Evolutionary conservation across 2,113 vertebrate species (phyloP).

Genomic region (Clupea harengus): DNA sequence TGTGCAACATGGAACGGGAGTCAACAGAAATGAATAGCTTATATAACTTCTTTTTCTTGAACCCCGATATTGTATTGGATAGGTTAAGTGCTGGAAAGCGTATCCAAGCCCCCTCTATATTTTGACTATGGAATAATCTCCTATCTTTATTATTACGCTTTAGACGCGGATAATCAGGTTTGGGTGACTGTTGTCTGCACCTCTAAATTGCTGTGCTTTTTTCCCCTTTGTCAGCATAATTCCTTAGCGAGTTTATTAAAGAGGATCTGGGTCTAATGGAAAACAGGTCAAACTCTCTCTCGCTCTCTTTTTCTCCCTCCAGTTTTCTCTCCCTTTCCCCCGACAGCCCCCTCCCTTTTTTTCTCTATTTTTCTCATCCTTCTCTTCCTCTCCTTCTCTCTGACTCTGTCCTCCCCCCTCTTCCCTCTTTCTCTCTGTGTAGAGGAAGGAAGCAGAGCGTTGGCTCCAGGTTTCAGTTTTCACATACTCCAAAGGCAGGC

Average conservation of each 20-base stretch:
- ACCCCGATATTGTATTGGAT: not conserved
- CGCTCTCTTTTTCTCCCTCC: slow-evolving; percentile 30
- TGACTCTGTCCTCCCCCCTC: slow-evolving; percentile 18
- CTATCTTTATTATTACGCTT: slow-evolving; percentile 2
- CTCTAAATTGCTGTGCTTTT: slow-evolving; percentile 59
- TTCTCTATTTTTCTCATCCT: slow-evolving; percentile 35
- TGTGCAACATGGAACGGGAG: not conserved
- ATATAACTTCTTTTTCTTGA: not conserved
- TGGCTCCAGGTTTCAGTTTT: slow-evolving; percentile 74
- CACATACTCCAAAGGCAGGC: slow-evolving; percentile 66
- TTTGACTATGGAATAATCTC: slow-evolving; percentile 14
- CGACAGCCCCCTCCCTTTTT: slow-evolving; percentile 24
- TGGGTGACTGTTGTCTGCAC: slow-evolving; percentile 62
- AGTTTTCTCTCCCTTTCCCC: slow-evolving; percentile 16
- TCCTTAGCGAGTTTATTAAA: slow-evolving; percentile 66
- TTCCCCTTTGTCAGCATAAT: slow-evolving; percentile 75
- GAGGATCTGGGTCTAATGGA: slow-evolving; percentile 73
- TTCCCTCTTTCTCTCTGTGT: slow-evolving; percentile 50
- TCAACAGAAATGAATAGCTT: slow-evolving; percentile 2
- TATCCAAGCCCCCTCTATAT: not conserved
- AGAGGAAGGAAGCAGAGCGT: slow-evolving; percentile 64
- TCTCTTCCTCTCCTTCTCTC: not conserved
- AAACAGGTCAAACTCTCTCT: slow-evolving; percentile 65
- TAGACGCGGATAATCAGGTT: slow-evolving; percentile 37
- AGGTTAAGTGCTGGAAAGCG: not conserved